These are phyloP conservation scores for Sebastes steindachneri DNA, from an alignment of 2,797 vertebrate species.

Conservation along the genomic window DNA sequence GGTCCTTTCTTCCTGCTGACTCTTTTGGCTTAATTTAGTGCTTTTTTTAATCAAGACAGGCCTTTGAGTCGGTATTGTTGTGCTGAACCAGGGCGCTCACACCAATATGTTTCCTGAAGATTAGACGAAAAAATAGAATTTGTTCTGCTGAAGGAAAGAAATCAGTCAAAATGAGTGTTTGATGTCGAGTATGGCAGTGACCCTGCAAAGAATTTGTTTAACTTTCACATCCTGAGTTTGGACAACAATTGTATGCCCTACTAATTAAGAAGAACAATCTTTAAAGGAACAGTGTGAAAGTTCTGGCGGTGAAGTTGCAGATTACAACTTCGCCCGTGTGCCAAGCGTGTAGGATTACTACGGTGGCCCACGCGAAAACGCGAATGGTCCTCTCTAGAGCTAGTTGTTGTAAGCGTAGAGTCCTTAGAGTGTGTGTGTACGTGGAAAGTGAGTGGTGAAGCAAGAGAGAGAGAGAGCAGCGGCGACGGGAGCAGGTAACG, in stretches of 20 bases:
- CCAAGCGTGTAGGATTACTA: too few relatives aligned
- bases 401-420: too few relatives aligned
- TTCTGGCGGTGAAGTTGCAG: too few relatives aligned
- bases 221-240: conserved; percentile 12
- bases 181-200: not conserved
- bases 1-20: conserved; percentile 91
- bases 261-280: not conserved
- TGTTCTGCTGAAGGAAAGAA: conserved; percentile 34
- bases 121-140: conserved; percentile 64
- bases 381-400: too few relatives aligned
- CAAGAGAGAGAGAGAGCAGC: too few relatives aligned
- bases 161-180: conserved; percentile 43
- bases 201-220: not conserved
- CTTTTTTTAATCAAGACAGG: conserved; percentile 74
- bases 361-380: too few relatives aligned
- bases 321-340: too few relatives aligned
- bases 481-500: too few relatives aligned
- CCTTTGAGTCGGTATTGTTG: conserved; percentile 74
- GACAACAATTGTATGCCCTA: not conserved
- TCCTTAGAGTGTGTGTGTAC: too few relatives aligned
- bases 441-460: too few relatives aligned
- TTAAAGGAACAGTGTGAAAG: too few relatives aligned
- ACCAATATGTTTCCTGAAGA: conserved; percentile 83
- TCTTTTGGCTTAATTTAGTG: conserved; percentile 82
- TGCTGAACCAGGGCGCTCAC: conserved; percentile 72